Evolutionary conservation across 1,140 invertebrate species (phyloP), one percentile per base, ranked within the genome.

Genomic region (Coelopa frigida): DNA sequence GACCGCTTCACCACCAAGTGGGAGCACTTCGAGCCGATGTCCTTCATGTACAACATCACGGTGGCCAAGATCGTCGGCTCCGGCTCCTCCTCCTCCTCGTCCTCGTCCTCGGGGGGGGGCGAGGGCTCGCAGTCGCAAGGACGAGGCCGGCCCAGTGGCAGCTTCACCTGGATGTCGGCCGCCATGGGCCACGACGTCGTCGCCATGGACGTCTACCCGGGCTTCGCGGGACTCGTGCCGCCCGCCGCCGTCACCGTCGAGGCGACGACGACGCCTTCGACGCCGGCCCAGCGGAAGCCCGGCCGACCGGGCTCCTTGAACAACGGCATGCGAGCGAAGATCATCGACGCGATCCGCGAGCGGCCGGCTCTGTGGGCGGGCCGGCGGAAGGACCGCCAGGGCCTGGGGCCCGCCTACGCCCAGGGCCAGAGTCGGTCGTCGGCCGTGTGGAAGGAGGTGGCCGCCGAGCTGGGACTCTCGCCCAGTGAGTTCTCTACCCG

Each of bases 11-110:
- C 65, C 20, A 66, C 62, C 32, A 66, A 66, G 33, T 66, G 62
- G 62, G 62, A 66, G 21, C 62, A 66, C 46, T 66, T 66, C 11
- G 62, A 66, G 29, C 62, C 62, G 11, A 66, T 66, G 62, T 66
- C 62, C 12, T 66, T 66, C 20, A 66, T 66, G 62, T 66, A 66
- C 36, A 66, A 59, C 47, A 66, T 66, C n/a, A 66, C 62, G 2
- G 62, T 66, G 11, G 55, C 62, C 18, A 66, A 66, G 31, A 66
- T 66, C 20, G 59, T 66, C 1, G 62, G 62, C 4, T 20, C 36
- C 3, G 36, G 26, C 23, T 32, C 46, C 24, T 18, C 40, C 14
- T 24, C 46, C 33, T 2, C 44, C 18, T 22, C 22, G 6, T 40
- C 42, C 24, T 36, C 44, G 10, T 31, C 38, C 17, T 35, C 45